Evolutionary conservation across 2,888 invertebrate species (phyloP), one percentile per base, ranked within the genome.

Genomic region (Amiota minor): DNA sequence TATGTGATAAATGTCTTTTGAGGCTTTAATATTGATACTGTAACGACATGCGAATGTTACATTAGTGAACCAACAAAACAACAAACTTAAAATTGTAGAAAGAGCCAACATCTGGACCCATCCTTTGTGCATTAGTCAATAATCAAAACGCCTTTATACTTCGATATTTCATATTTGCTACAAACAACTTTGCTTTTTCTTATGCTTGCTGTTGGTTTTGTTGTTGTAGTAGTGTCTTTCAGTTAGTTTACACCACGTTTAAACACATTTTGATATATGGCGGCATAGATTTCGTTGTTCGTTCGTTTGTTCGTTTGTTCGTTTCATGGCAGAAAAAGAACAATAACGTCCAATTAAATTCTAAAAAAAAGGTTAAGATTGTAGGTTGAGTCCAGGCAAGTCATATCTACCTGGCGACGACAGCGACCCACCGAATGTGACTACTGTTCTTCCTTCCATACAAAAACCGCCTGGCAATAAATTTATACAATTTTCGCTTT

Each of bases 291-390:
- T 85, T 83, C 75, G 46, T 49, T 49, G 35, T 35, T 61, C 61
- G 16, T 46, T 23, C 70, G 55, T 16, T 56, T 14, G 12, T 18
- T 23, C 23, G 23, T 23, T 23, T 23, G 35, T 35, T 35, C 35
- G 35, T 35, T 35, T 59, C 59, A 59, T 16, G 59, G 11, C 11
- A 16, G 11, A 20, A 59, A 59, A 18, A 23, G 35, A 85, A 78
- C 81, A 82, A 83, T 83, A 83, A 82, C 82, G 83, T 85, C 83
- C 83, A 83, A 83, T 83, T 83, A 83, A 83, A 85, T 84, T 83
- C 84, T 78, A 75, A 69, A 84, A 76, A 80, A 68, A 73, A 75
- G 69, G 35, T 35, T 35, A 8, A 72, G 53, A 75, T 55, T 62
- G 61, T 18, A 59, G 59, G 20, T 59, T 59, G 11, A 59, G 59